Conservation (phyloP, 2,797 vertebrate species). For the Heliangelus exortis region DNA sequence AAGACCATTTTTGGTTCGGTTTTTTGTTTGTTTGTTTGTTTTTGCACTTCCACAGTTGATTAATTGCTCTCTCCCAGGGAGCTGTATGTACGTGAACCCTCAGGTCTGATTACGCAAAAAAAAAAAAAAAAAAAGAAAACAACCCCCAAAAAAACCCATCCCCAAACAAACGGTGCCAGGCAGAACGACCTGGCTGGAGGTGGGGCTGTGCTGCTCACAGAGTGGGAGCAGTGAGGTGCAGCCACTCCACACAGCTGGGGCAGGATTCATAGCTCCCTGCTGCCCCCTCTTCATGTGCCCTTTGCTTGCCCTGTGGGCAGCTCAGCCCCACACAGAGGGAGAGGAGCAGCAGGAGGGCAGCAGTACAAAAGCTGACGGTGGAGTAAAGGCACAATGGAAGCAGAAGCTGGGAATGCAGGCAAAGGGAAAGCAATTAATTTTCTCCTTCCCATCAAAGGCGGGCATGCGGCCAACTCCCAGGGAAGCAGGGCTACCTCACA, state of each 20-base stretch:
- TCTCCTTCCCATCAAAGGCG: neutral
- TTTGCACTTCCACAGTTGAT: neutral
- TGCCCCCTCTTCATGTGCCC: no score
- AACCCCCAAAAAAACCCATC: no score
- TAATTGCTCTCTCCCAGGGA: neutral
- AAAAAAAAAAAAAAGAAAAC: no score
- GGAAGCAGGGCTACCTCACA: neutral
- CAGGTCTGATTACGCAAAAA: neutral
- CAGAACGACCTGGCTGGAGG: neutral
- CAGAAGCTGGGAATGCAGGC: accelerated
- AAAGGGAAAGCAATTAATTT: neutral
- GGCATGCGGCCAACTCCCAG: neutral
- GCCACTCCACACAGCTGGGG: neutral
- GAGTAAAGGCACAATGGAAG: neutral
- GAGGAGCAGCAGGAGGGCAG: neutral
- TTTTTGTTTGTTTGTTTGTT: no score
- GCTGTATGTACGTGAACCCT: accelerated
- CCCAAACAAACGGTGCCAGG: accelerated
- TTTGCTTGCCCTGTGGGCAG: neutral
- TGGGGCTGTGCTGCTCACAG: neutral
- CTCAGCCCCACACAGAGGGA: neutral
- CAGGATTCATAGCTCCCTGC: neutral
- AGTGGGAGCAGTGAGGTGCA: neutral
- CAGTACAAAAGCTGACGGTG: neutral
- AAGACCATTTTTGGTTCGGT: neutral